Percentiles rank a stretch among this genome's conserved stretches.
phyloP scores from a whole-genome alignment of 2,888 invertebrate species.

The Eupithecia vulgata region DNA sequence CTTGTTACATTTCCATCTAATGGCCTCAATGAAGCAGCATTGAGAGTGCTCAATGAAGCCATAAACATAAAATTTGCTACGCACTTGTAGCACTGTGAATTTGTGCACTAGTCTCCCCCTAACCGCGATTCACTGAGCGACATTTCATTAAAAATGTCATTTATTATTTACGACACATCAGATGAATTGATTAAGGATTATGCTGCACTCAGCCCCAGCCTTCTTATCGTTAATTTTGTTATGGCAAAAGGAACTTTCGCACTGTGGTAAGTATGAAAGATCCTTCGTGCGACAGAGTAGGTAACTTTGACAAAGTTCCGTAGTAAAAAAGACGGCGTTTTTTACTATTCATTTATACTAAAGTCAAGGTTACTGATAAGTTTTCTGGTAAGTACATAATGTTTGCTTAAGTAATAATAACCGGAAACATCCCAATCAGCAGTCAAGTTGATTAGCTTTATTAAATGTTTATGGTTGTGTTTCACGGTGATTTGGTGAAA shows the following conservation, averaged over 20 bases:
- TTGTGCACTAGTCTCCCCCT: slow-evolving; percentile 15
- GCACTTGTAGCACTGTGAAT: slow-evolving; percentile 5
- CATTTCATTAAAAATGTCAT: slow-evolving; percentile 56
- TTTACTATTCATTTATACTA: neutral
- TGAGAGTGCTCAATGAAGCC: neutral
- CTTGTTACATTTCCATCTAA: neutral
- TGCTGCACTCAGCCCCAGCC: slow-evolving; percentile 29
- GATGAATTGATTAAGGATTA: slow-evolving; percentile 42
- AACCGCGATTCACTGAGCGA: slow-evolving; percentile 42
- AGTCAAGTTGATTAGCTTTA: slow-evolving; percentile 32
- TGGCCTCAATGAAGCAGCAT: too few species aligned
- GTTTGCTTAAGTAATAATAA: slow-evolving; percentile 9
- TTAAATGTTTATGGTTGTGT: slow-evolving; percentile 51
- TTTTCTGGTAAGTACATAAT: neutral
- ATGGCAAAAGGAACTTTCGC: neutral
- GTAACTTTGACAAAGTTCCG: neutral
- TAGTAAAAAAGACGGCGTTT: neutral
- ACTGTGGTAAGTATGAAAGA: neutral
- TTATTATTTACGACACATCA: slow-evolving; percentile 47
- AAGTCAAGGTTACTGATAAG: neutral
- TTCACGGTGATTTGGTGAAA: slow-evolving; percentile 39
- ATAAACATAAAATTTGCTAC: neutral
- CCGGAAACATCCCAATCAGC: slow-evolving; percentile 25
- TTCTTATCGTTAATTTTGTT: slow-evolving; percentile 16
- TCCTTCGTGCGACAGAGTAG: neutral